A percentile compares a stretch with the other conserved stretches of the same genome.
Conservation (phyloP, 2,888 invertebrate species). For the Ormia ochracea region DNA sequence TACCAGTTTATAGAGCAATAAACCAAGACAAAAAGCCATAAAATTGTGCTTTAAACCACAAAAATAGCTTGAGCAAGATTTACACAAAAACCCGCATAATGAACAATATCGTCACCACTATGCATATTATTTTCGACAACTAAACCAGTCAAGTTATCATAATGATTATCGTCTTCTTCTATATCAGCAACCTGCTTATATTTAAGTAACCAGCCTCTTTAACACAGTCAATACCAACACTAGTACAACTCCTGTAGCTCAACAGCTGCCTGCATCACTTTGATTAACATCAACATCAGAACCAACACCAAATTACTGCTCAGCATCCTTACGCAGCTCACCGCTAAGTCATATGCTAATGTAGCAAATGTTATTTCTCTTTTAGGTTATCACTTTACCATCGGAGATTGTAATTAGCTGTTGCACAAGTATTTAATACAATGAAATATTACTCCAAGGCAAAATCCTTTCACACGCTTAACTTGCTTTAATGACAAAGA, state of each 20-base stretch:
- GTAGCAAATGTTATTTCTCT: constrained; percentile 19
- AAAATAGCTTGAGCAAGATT: background rate
- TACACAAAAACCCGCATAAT: constrained; percentile 22
- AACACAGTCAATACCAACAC: background rate
- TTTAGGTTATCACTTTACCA: constrained; percentile 12
- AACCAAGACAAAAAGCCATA: constrained; percentile 6
- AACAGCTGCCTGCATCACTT: background rate
- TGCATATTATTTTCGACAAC: background rate
- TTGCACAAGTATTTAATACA: background rate
- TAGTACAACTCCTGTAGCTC: too few relatives aligned
- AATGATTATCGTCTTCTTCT: constrained; percentile 32
- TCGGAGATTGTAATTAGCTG: background rate
- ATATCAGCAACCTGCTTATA: background rate
- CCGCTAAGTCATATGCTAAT: constrained; percentile 1
- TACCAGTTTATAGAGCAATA: background rate
- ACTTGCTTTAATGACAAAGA: constrained; percentile 33
- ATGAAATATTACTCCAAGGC: constrained; percentile 41
- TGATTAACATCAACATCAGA: background rate
- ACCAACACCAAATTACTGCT: constrained; percentile 11
- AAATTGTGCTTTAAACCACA: constrained; percentile 13
- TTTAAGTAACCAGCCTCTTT: background rate
- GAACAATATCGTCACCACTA: background rate
- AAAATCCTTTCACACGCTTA: constrained; percentile 33
- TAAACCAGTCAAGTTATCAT: constrained; percentile 26
- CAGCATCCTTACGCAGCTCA: background rate